Evolutionary conservation across 2,888 invertebrate species (phyloP).

Genomic region (Tenthredo distinguenda): DNA sequence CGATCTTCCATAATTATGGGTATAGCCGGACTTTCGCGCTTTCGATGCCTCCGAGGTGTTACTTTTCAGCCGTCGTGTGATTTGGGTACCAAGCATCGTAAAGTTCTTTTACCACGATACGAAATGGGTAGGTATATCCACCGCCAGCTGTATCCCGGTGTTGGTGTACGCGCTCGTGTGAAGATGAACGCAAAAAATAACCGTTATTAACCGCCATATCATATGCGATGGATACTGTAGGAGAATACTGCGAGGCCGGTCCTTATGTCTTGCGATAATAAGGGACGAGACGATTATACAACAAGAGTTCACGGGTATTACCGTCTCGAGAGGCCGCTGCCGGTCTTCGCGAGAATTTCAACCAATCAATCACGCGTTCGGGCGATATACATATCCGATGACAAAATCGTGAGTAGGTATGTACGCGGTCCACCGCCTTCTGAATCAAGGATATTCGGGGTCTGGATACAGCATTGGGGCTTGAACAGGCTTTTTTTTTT

Average conservation of each 20-base stretch:
- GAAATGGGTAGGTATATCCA: not conserved
- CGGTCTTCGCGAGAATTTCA: no score
- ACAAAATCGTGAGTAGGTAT: not conserved
- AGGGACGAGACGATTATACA: no score
- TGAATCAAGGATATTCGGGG: not conserved
- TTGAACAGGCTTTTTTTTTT: not conserved
- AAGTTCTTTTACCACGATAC: not conserved
- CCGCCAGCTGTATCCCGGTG: not conserved
- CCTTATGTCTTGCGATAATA: slow-evolving; percentile 56
- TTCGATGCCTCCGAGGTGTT: slow-evolving; percentile 38
- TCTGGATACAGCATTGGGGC: not conserved
- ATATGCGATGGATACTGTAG: not conserved
- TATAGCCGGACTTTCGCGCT: slow-evolving; percentile 32
- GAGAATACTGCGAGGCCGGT: slow-evolving; percentile 49
- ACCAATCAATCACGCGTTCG: slow-evolving; percentile 60
- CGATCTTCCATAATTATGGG: slow-evolving; percentile 44
- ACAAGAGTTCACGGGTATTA: no score
- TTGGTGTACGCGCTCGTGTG: not conserved
- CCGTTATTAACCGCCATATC: not conserved
- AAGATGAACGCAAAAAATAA: not conserved
- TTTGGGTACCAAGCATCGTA: slow-evolving; percentile 5
- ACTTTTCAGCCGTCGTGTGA: slow-evolving; percentile 38
- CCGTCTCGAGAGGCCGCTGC: no score
- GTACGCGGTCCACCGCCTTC: not conserved
- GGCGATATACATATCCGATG: not conserved